Base-by-base conservation (phyloP, 2,113 vertebrate genomes). In the Hystrix cristata region DNA sequence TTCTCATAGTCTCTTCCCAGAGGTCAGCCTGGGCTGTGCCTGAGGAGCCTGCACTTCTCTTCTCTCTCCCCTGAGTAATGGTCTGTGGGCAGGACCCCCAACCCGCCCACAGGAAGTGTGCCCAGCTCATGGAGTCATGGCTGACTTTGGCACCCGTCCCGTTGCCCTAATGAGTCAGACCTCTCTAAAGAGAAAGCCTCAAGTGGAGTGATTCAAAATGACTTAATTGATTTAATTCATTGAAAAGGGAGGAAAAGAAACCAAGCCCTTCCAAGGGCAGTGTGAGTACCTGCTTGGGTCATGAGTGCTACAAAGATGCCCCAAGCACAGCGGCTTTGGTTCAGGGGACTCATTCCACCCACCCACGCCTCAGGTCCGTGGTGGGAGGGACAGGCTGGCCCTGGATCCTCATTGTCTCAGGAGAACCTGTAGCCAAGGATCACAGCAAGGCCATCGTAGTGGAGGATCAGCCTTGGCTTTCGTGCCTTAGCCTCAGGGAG, bases 141-240 rank as follows among this genome's bases (percentile, higher is more conserved):
- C 80, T 95, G 87, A 95, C 31, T 69, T 95, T 97, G 96, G 90
- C 80, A 95, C 27, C 95, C 90, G 57, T 69, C 59, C 67, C 48
- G 18, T 76, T 93, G 34, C 83, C 83, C 84, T 87, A 90, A 95
- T 95, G 95, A 97, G 96, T 96, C 92, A 96, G 78, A 55, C 25
- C 60, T 95, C 87, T 38, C 74, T 29, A 48, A 79, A 65, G 59
- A 95, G 92, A 97, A 96, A 97, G 80, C 95, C 57, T 71, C 38
- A 60, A 92, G 64, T 67, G 84, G 53, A 93, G 46, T 93, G 65
- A 96, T 81, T 97, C 84, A 91, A 97, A 93, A 92, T 90, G 90
- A 95, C 80, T 93, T 96, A 93, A 94, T 71, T 95, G 85, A 95
- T 95, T 96, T 96, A 81, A 72, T 93, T 89, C 86, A 91, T 80